phyloP scores from a whole-genome alignment of 1,140 invertebrate species.

The Brachionus koreanus region DNA sequence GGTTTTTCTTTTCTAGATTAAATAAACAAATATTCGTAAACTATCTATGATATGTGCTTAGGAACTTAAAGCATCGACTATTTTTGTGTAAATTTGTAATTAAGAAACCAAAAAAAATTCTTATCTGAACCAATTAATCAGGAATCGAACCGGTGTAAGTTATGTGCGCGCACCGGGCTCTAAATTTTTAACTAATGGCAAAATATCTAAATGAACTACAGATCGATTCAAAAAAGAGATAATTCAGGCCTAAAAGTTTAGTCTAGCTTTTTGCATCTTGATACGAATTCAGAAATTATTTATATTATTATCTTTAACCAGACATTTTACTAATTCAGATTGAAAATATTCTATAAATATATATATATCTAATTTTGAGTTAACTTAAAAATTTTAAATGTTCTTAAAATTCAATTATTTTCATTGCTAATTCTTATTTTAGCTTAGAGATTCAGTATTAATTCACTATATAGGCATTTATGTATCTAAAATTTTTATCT shows the following conservation, averaged over 20 bases:
- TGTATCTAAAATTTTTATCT: background rate
- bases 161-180: background rate
- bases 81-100: slow-evolving; percentile 7
- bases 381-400: background rate
- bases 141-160: background rate
- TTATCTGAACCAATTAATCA: background rate
- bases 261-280: background rate
- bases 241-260: background rate
- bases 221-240: background rate
- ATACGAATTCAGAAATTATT: background rate
- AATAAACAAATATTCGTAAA: background rate
- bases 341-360: too few species aligned
- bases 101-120: background rate
- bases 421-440: too few species aligned
- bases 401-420: background rate
- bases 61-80: background rate
- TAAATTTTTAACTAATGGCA: background rate
- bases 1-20: slow-evolving; percentile 1
- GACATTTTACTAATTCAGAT: background rate
- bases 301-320: background rate
- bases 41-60: background rate
- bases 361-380: too few species aligned
- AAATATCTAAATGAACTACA: background rate
- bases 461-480: too few species aligned
- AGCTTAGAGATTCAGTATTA: too few species aligned